phyloP scores from a whole-genome alignment of 1,140 invertebrate species.

The Cherax quadricarinatus region DNA sequence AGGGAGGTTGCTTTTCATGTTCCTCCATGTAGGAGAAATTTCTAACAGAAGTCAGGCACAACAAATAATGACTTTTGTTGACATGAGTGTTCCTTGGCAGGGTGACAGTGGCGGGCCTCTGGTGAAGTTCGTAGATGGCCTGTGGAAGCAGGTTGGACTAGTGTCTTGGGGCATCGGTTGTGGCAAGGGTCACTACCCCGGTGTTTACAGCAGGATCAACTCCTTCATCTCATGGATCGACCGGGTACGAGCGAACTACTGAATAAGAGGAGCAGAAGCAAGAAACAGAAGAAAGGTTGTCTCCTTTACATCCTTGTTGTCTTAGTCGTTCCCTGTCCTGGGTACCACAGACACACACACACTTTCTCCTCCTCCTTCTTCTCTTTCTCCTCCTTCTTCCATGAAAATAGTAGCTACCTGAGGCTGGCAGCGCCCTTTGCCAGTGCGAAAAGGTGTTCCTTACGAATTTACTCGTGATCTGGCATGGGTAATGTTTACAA shows the following conservation, averaged over 20 bases:
- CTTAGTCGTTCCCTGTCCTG: not conserved
- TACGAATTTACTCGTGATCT: no score
- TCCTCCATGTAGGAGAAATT: no score
- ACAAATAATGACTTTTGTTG: no score
- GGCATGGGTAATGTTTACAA: no score
- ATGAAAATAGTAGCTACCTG: no score
- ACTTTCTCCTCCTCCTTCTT: not conserved
- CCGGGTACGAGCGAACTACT: slow-evolving; percentile 48
- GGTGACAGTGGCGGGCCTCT: slow-evolving; percentile 94
- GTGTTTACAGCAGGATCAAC: slow-evolving; percentile 89
- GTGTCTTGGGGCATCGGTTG: slow-evolving; percentile 96
- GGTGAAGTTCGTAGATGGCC: slow-evolving; percentile 83
- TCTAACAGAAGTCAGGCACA: no score
- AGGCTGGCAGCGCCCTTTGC: no score
- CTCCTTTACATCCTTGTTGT: no score
- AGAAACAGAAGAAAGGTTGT: no score
- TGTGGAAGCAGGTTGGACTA: slow-evolving; percentile 91
- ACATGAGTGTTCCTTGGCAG: slow-evolving; percentile 77
- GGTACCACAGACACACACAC: no score
- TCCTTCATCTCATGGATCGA: slow-evolving; percentile 87
- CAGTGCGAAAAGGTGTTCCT: no score
- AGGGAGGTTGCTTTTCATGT: no score
- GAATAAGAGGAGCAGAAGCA: not conserved
- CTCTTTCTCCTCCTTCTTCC: not conserved
- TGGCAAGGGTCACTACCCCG: slow-evolving; percentile 92